Evolutionary conservation across 1,140 invertebrate species (phyloP).

Genomic region (Bombus turneri): DNA sequence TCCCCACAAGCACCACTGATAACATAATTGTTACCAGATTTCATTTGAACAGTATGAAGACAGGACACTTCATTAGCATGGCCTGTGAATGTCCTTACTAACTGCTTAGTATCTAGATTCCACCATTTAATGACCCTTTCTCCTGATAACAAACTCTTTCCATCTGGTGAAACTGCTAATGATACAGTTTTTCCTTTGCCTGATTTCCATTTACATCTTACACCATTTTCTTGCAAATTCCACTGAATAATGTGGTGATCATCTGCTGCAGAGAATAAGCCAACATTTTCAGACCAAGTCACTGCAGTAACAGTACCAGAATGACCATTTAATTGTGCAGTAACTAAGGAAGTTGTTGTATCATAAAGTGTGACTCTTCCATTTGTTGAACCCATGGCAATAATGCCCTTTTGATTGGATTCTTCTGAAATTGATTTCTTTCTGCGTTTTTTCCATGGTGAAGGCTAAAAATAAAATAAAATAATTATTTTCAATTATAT

Average conservation of each 20-base stretch:
- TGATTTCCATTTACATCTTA: slow-evolving; percentile 85
- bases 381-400: slow-evolving; percentile 83
- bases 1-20: slow-evolving; percentile 85
- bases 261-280: slow-evolving; percentile 83
- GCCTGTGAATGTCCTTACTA: slow-evolving; percentile 86
- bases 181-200: slow-evolving; percentile 86
- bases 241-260: slow-evolving; percentile 82
- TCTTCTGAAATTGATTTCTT: slow-evolving; percentile 78
- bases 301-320: slow-evolving; percentile 82
- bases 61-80: slow-evolving; percentile 86
- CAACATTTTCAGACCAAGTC: slow-evolving; percentile 79
- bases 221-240: slow-evolving; percentile 82
- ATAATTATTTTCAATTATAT: too few species aligned
- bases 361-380: slow-evolving; percentile 83
- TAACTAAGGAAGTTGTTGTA: slow-evolving; percentile 78
- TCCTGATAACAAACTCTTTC: slow-evolving; percentile 86
- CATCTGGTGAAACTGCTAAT: slow-evolving; percentile 85
- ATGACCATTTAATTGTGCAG: slow-evolving; percentile 82
- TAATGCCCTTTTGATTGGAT: slow-evolving; percentile 72
- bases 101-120: slow-evolving; percentile 84
- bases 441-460: slow-evolving; percentile 80
- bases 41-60: slow-evolving; percentile 81
- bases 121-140: slow-evolving; percentile 86
- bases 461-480: slow-evolving; percentile 58
- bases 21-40: slow-evolving; percentile 82